A percentile compares a stretch with the other conserved stretches of the same genome.
phyloP scores from a whole-genome alignment of 2,888 invertebrate species.

The Bugulina stolonifera region DNA sequence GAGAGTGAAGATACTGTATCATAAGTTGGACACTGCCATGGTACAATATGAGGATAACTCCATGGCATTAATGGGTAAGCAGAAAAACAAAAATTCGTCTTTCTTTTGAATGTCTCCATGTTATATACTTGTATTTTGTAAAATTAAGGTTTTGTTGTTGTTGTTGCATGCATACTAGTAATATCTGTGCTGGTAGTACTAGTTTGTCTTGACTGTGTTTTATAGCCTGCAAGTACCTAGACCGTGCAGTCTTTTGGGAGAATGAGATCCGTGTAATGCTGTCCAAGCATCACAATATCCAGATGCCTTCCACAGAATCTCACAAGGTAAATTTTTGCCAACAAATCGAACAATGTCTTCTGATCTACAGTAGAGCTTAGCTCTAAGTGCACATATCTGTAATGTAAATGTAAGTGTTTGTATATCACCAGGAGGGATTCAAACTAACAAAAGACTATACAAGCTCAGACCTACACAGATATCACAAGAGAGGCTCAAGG shows the following conservation, averaged over 20 bases:
- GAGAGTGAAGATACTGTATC: conserved; percentile 31
- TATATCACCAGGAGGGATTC: not conserved
- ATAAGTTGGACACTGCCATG: conserved; percentile 30
- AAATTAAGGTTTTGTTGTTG: too few relatives aligned
- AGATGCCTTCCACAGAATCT: conserved; percentile 85
- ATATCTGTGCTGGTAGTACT: too few relatives aligned
- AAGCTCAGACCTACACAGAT: conserved; percentile 28
- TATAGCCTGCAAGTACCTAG: conserved; percentile 70
- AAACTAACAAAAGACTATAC: conserved; percentile 29
- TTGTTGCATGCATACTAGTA: too few relatives aligned
- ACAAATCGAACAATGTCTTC: too few relatives aligned
- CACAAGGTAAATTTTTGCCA: not conserved
- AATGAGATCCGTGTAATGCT: conserved; percentile 95
- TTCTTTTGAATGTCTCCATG: too few relatives aligned
- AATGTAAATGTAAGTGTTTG: too few relatives aligned
- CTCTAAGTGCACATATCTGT: too few relatives aligned
- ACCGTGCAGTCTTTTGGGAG: conserved; percentile 91
- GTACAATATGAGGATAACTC: conserved; percentile 29
- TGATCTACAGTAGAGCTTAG: too few relatives aligned
- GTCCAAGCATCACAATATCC: conserved; percentile 96
- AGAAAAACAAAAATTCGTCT: too few relatives aligned
- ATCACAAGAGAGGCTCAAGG: conserved; percentile 29
- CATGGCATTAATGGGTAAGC: conserved; percentile 27
- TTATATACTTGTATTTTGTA: too few relatives aligned
- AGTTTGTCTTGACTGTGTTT: too few relatives aligned